A percentile compares a stretch with the other conserved stretches of the same genome.
phyloP scores from a whole-genome alignment of 2,113 vertebrate genomes.

The Piaya cayana region DNA sequence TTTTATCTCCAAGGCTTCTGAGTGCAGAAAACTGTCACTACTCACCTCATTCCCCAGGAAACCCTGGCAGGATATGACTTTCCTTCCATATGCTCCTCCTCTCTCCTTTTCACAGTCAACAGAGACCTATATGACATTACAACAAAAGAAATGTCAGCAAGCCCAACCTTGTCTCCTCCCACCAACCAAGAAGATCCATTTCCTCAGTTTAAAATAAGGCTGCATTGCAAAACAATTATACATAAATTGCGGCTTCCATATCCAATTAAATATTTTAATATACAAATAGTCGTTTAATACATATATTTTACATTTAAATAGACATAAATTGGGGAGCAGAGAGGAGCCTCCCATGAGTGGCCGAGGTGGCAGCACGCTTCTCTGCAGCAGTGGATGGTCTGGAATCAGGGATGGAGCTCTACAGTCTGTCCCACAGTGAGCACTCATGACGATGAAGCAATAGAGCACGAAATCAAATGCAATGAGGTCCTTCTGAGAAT shows the following conservation, averaged over 20 bases:
- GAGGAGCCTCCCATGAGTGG: neutral
- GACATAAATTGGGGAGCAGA: neutral
- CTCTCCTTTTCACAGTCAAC: neutral
- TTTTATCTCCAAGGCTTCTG: neutral
- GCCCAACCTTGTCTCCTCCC: neutral
- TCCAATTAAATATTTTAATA: neutral
- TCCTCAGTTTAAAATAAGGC: neutral
- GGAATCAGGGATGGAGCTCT: neutral
- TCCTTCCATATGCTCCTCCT: neutral
- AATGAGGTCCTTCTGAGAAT: neutral
- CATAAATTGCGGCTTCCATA: neutral
- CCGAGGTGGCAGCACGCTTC: neutral
- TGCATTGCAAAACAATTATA: neutral
- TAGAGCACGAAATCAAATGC: accelerated
- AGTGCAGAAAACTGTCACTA: neutral
- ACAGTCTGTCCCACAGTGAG: neutral
- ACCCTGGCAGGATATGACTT: neutral
- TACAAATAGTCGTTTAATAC: neutral
- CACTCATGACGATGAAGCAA: neutral
- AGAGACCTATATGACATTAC: neutral
- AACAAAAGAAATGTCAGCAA: constrained; percentile 38
- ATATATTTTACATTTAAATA: neutral
- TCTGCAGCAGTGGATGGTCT: neutral
- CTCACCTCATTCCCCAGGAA: constrained; percentile 40
- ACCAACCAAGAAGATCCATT: neutral